Base-by-base conservation (phyloP, 2,888 invertebrate genomes). In the Drosophila formosana region DNA sequence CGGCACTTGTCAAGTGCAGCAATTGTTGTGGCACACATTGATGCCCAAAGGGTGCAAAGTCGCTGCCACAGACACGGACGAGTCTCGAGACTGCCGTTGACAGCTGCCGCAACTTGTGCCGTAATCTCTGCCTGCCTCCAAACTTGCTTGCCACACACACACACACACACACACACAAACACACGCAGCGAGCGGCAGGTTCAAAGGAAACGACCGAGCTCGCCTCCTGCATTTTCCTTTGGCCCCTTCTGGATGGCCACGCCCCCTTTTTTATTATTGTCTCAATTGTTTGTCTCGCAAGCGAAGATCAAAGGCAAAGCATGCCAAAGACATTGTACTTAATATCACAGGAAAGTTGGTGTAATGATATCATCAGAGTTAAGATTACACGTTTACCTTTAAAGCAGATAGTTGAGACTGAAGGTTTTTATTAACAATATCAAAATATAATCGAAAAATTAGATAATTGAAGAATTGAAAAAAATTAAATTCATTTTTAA, bases 1-100 rank as follows among this genome's bases (percentile, higher is more conserved):
- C 28, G 30, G 46, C 28, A 32, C 62, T 63, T 56, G 70, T 70
- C 70, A 70, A 57, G n/a, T 34, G 37, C 70, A 70, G 70, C 51
- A 43, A 11, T 39, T 57, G 26, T 43, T 37, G 46, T 30, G 37
- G 26, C 47, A 55, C 45, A n/a, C 25, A 25, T n/a, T 8, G 18
- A 18, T 18, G 34, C 13, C 25, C 49, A 56, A 56, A 23, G 39
- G 50, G 25, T 18, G 50, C 49, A 49, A n/a, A 30, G 23, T 5
- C 39, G 30, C 30, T 47, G 13, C 11, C 34, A 11, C 11, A 11
- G 34, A 34, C 11, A 9, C 6, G 39, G 39, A 28, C n/a, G 26
- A 11, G n/a, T 41, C 37, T 43, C 5, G 13, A 26, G 30, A 7
- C 23, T 60, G 62, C 23, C 50, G 30, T 50, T 61, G 60, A 56